Percentiles rank a stretch among this genome's conserved stretches.
Evolutionary conservation across 1,140 invertebrate genomes (phyloP).

Genomic region (Cydia pomonella): DNA sequence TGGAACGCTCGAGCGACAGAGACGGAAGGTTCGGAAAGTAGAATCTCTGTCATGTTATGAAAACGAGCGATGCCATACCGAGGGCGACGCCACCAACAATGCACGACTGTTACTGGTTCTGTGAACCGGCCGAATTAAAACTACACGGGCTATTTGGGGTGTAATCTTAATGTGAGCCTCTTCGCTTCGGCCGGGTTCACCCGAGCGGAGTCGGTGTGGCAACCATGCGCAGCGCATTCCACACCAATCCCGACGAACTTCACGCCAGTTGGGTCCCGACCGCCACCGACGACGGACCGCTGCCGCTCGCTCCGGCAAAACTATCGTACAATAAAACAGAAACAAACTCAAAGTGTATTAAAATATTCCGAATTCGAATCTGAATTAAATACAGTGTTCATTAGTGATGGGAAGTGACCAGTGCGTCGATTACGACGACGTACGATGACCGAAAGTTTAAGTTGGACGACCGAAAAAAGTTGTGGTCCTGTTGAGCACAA

Average conservation of each 20-base stretch:
- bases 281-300: slow-evolving; percentile 53
- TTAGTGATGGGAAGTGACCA: slow-evolving; percentile 58
- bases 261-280: slow-evolving; percentile 71
- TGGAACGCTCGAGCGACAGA: slow-evolving; percentile 59
- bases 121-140: slow-evolving; percentile 52
- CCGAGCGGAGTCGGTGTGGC: slow-evolving; percentile 67
- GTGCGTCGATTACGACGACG: slow-evolving; percentile 42
- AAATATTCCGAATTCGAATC: slow-evolving; percentile 50
- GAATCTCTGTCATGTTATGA: slow-evolving; percentile 61
- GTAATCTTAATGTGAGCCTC: slow-evolving; percentile 46
- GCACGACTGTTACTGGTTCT: slow-evolving; percentile 76
- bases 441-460: slow-evolving; percentile 74
- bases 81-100: slow-evolving; percentile 74
- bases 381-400: slow-evolving; percentile 40
- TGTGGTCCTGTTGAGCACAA: slow-evolving; percentile 63
- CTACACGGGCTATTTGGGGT: slow-evolving; percentile 46
- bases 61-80: slow-evolving; percentile 63
- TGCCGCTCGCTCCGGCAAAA: slow-evolving; percentile 52
- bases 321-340: slow-evolving; percentile 69
- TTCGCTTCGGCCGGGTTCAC: slow-evolving; percentile 53
- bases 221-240: slow-evolving; percentile 78
- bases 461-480: slow-evolving; percentile 65
- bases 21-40: slow-evolving; percentile 55
- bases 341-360: slow-evolving; percentile 65
- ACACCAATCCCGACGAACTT: slow-evolving; percentile 72